Evolutionary conservation across 1,140 invertebrate species (phyloP).

Genomic region (Solenopsis fugax): DNA sequence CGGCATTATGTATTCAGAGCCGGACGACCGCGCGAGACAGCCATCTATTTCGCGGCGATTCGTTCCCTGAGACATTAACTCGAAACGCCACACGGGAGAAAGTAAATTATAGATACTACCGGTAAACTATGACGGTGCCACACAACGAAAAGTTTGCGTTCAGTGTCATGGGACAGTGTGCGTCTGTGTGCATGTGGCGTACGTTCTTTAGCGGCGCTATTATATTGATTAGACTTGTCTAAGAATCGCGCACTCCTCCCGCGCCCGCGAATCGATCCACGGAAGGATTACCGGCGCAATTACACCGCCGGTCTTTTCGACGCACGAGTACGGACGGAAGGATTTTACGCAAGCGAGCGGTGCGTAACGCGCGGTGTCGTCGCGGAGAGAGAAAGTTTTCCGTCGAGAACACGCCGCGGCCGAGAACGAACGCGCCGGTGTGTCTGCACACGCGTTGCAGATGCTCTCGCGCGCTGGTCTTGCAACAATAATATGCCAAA

Average conservation of each 20-base stretch:
- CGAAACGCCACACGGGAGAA: slow-evolving; percentile 67
- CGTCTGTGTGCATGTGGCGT: not conserved
- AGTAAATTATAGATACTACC: slow-evolving; percentile 73
- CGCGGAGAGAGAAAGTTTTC: slow-evolving; percentile 77
- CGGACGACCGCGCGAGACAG: slow-evolving; percentile 44
- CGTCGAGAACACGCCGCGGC: slow-evolving; percentile 11
- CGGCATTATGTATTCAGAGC: slow-evolving; percentile 53
- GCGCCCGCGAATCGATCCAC: slow-evolving; percentile 11
- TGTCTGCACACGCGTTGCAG: slow-evolving; percentile 77
- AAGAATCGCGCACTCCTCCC: not conserved
- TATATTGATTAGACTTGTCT: slow-evolving; percentile 30
- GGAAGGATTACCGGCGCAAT: slow-evolving; percentile 17
- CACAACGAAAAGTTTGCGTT: slow-evolving; percentile 38
- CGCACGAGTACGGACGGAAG: slow-evolving; percentile 2
- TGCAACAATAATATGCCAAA: slow-evolving; percentile 82
- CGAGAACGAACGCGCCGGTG: slow-evolving; percentile 30
- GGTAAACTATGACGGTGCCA: slow-evolving; percentile 47
- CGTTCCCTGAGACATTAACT: slow-evolving; percentile 66
- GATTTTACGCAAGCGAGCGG: slow-evolving; percentile 49
- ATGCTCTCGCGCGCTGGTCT: slow-evolving; percentile 76
- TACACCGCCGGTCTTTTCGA: not conserved
- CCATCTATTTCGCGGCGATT: slow-evolving; percentile 69
- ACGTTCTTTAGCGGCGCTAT: slow-evolving; percentile 15
- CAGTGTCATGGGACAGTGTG: slow-evolving; percentile 18
- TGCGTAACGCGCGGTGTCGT: slow-evolving; percentile 24